Conservation (phyloP, 2,888 invertebrate species). For the Parnassius glacialis region DNA sequence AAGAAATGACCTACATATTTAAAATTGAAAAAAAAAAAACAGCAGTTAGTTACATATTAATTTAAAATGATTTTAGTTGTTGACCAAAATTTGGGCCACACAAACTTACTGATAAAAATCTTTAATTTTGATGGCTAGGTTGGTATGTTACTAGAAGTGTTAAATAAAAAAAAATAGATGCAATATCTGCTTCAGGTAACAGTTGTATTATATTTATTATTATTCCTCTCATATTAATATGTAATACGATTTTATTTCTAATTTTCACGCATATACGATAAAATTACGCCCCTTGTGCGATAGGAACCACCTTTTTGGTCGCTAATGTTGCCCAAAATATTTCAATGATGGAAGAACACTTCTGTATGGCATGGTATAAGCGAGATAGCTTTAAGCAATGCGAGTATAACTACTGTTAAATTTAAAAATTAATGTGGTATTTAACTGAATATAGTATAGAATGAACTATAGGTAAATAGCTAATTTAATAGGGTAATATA, state of each 20-base stretch:
- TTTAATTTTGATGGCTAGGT: not conserved
- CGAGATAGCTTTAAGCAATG: conserved; percentile 18
- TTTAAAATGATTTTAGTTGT: not conserved
- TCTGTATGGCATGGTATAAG: conserved; percentile 2
- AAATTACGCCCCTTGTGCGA: too few relatives aligned
- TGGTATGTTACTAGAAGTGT: too few relatives aligned
- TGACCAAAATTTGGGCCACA: conserved; percentile 7
- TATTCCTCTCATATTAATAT: too few relatives aligned
- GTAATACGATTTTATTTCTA: too few relatives aligned
- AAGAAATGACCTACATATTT: conserved; percentile 9
- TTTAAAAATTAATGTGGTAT: conserved; percentile 48
- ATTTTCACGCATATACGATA: too few relatives aligned
- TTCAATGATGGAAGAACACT: not conserved
- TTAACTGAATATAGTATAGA: conserved; percentile 67
- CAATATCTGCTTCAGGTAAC: too few relatives aligned
- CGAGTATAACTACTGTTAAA: conserved; percentile 24
- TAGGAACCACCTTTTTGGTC: too few relatives aligned
- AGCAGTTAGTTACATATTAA: not conserved
- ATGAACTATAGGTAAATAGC: conserved; percentile 67
- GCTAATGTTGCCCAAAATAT: too few relatives aligned
- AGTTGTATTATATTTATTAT: too few relatives aligned
- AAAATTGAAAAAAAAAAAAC: not conserved
- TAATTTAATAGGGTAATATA: conserved; percentile 71
- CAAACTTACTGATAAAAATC: not conserved
- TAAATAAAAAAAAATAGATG: too few relatives aligned